A percentile compares a stretch with the other conserved stretches of the same genome.
These are phyloP conservation scores for Manis javanica DNA, from an alignment of 2,797 vertebrate genomes.

Conservation along the genomic window DNA sequence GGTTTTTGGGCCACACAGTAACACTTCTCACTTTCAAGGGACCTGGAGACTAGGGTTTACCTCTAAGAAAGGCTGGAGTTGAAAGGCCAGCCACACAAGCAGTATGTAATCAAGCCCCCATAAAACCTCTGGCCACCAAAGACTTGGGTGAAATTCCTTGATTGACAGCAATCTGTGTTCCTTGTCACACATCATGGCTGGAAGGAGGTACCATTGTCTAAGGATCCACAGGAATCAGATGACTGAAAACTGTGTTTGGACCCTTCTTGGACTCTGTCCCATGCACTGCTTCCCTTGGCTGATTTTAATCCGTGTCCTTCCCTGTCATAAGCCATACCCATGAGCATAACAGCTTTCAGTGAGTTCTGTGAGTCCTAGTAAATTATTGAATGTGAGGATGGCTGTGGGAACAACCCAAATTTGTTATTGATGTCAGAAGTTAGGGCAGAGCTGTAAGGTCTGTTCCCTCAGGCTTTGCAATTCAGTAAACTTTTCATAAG, in stretches of 20 bases:
- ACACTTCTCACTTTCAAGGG: no score
- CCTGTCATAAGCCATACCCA: background rate
- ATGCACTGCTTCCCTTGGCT: background rate
- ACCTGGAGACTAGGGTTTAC: background rate
- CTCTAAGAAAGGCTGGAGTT: background rate
- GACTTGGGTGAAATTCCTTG: background rate
- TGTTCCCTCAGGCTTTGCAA: background rate
- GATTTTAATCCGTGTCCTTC: background rate
- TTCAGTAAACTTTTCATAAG: background rate
- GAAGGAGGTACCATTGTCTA: background rate
- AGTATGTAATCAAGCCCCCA: background rate
- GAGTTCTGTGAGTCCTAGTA: background rate
- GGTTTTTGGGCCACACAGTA: background rate
- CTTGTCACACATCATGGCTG: background rate
- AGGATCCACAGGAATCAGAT: background rate
- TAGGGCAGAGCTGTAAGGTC: background rate
- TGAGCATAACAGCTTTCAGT: background rate
- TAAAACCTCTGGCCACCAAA: background rate
- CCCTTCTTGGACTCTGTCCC: background rate
- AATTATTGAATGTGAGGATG: background rate
- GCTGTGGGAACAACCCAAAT: background rate
- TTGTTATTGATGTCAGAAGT: background rate
- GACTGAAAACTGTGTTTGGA: background rate
- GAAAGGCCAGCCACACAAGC: background rate
- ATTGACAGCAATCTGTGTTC: background rate